phyloP scores from a whole-genome alignment of 2,888 invertebrate species.

The Protodeltote pygarga region DNA sequence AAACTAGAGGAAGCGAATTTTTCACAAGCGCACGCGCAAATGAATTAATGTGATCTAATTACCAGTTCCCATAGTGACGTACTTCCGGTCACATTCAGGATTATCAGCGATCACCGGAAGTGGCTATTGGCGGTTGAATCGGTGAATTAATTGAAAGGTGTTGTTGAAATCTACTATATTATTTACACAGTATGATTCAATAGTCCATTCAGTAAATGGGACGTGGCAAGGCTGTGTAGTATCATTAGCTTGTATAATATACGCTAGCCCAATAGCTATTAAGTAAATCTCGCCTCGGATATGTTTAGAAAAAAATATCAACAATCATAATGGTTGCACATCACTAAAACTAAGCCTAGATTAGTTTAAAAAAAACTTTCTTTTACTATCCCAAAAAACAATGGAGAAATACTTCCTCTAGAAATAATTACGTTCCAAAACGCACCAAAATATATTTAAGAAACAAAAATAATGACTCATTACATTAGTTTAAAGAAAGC shows the following conservation, averaged over 20 bases:
- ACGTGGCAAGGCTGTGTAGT: too few species aligned
- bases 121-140: constrained; percentile 47
- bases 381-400: too few species aligned
- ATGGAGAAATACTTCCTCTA: neutral
- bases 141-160: constrained; percentile 47
- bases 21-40: constrained; percentile 49
- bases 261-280: neutral
- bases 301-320: neutral
- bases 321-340: neutral
- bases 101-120: constrained; percentile 61
- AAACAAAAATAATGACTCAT: constrained; percentile 49
- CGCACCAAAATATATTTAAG: constrained; percentile 15
- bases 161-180: too few species aligned
- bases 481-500: constrained; percentile 61
- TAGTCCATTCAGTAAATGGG: too few species aligned
- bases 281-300: neutral
- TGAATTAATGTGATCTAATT: constrained; percentile 77
- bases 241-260: too few species aligned
- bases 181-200: too few species aligned
- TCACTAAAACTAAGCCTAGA: too few species aligned
- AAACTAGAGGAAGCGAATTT: constrained; percentile 43
- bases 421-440: neutral
- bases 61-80: constrained; percentile 81
- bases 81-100: constrained; percentile 73
- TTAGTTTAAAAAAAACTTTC: too few species aligned